phyloP scores from a whole-genome alignment of 2,797 vertebrate genomes.

The Pyrocephalus nanus region DNA sequence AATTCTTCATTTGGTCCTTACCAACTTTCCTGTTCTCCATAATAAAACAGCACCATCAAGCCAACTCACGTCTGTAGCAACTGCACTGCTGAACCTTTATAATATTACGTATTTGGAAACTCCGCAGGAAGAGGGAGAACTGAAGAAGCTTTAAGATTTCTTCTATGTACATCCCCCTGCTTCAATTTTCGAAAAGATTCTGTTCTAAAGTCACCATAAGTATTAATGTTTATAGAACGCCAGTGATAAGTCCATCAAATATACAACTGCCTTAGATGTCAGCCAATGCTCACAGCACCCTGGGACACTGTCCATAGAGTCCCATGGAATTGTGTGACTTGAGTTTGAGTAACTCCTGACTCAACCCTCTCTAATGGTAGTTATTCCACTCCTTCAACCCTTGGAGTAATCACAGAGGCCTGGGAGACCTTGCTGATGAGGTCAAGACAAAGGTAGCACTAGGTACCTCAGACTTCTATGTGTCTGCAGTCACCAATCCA shows the following conservation, averaged over 20 bases:
- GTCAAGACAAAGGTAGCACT: not conserved
- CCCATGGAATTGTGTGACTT: not conserved
- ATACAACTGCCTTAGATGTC: rapidly evolving
- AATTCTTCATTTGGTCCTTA: not conserved
- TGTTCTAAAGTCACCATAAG: not conserved
- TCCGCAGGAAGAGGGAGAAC: not conserved
- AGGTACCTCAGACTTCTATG: not conserved
- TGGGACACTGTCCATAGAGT: not conserved
- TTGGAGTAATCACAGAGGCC: not conserved
- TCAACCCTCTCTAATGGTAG: not conserved
- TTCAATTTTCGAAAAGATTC: not conserved
- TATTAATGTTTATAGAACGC: not conserved
- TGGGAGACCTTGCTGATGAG: not conserved
- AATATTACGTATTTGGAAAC: not conserved
- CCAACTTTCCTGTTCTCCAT: not conserved
- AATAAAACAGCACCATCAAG: not conserved
- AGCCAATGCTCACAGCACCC: not conserved
- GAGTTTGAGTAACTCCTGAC: not conserved
- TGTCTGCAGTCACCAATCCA: not conserved
- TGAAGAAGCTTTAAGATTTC: not conserved
- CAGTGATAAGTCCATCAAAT: not conserved
- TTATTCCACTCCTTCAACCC: not conserved
- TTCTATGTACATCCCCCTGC: not conserved
- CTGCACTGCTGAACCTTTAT: not conserved
- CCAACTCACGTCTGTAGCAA: not conserved